These are phyloP conservation scores for Hydrozoanthus tunicans DNA, from an alignment of 64 coral and sea anemone species.

Conservation along the genomic window DNA sequence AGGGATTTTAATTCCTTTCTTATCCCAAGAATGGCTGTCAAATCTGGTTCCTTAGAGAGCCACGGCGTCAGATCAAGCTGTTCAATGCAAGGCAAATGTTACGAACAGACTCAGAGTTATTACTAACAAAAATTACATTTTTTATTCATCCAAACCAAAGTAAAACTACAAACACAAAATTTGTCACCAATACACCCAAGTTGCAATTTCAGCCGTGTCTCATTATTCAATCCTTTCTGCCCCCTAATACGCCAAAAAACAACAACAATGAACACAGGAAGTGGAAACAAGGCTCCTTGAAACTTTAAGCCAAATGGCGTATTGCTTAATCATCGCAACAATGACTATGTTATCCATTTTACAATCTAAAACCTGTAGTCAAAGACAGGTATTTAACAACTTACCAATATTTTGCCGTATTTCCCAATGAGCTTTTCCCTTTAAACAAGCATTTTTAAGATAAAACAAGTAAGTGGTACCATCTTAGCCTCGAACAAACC, in stretches of 20 bases:
- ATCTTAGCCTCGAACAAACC: background rate
- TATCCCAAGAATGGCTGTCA: constrained; percentile 38
- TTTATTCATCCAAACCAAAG: no score
- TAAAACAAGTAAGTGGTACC: background rate
- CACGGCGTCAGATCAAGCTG: constrained; percentile 34
- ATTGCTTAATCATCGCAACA: no score
- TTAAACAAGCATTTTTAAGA: background rate
- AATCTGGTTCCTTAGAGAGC: constrained; percentile 41
- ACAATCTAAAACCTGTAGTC: no score
- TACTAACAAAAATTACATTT: no score
- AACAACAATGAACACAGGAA: background rate
- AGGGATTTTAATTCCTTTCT: constrained; percentile 43
- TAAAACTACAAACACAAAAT: no score
- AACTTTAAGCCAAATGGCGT: no score
- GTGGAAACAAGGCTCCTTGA: background rate
- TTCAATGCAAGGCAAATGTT: background rate
- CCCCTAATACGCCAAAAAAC: no score
- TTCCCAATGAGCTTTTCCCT: constrained; percentile 44
- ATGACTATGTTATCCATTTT: no score
- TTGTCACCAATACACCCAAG: no score
- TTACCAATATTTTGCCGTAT: constrained; percentile 42
- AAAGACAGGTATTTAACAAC: no score
- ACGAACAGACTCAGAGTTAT: background rate
- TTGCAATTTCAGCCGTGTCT: no score
- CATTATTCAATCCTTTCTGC: no score